Evolutionary conservation across 2,113 vertebrate genomes (phyloP).

Genomic region (Paralichthys olivaceus): DNA sequence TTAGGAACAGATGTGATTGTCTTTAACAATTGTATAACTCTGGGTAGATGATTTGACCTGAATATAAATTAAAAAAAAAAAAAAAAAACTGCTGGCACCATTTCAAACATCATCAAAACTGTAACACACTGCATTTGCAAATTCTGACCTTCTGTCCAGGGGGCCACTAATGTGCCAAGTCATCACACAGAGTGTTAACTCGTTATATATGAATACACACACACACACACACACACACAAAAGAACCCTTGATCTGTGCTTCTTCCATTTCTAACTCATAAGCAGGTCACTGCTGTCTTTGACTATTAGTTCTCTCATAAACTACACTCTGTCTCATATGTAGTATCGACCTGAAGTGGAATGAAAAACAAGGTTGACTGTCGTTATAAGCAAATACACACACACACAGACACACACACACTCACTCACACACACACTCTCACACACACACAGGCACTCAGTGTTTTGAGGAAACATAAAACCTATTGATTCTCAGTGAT

Average conservation of each 20-base stretch:
- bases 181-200: constrained; percentile 21
- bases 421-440: constrained; percentile 19
- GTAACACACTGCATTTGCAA: not conserved
- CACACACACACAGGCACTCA: constrained; percentile 8
- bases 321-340: constrained; percentile 51
- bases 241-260: not conserved
- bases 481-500: constrained; percentile 58
- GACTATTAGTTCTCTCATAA: constrained; percentile 60
- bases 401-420: not conserved
- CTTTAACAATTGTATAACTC: not conserved
- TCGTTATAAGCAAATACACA: constrained; percentile 27
- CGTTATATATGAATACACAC: constrained; percentile 38
- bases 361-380: constrained; percentile 61
- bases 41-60: not conserved
- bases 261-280: constrained; percentile 38
- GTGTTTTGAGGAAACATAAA: constrained; percentile 43
- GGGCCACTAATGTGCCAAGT: constrained; percentile 2
- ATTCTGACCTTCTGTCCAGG: constrained; percentile 1
- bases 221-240: constrained; percentile 7
- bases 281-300: constrained; percentile 53
- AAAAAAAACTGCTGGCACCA: not conserved
- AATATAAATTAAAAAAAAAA: not conserved
- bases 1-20: too few relatives aligned
- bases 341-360: constrained; percentile 53
- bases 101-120: constrained; percentile 27